These are phyloP conservation scores for Brachionichthys hirsutus DNA, from an alignment of 2,113 vertebrate species.

Conservation along the genomic window DNA sequence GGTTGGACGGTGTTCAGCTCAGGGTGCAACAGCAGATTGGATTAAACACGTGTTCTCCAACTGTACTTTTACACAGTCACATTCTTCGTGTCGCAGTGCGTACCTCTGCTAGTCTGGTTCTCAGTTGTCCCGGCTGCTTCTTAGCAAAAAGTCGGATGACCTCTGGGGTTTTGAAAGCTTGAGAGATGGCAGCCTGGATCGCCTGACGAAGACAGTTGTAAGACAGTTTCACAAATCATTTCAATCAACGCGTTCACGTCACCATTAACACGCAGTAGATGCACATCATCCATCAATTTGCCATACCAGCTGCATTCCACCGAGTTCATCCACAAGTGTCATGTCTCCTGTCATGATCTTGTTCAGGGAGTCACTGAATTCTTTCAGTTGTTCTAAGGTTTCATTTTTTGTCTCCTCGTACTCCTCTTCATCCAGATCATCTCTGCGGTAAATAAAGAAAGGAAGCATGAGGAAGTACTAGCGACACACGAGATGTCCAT, in stretches of 20 bases:
- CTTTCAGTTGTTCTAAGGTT: slow-evolving; percentile 92
- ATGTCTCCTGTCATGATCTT: slow-evolving; percentile 97
- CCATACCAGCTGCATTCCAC: slow-evolving; percentile 95
- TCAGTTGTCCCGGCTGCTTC: slow-evolving; percentile 94
- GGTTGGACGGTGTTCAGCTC: slow-evolving; percentile 18
- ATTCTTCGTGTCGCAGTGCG: slow-evolving; percentile 8
- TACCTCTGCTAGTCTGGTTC: slow-evolving; percentile 93
- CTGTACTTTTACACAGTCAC: neutral
- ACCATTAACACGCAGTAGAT: neutral
- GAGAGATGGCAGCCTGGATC: slow-evolving; percentile 97
- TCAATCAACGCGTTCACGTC: neutral
- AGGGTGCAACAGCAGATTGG: neutral
- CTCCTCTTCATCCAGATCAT: slow-evolving; percentile 93
- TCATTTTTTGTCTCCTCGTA: slow-evolving; percentile 98
- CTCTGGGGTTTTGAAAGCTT: slow-evolving; percentile 98
- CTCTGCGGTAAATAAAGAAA: slow-evolving; percentile 71
- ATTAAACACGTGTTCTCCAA: neutral
- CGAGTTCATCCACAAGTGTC: slow-evolving; percentile 94
- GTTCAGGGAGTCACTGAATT: slow-evolving; percentile 94
- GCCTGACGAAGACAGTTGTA: slow-evolving; percentile 78
- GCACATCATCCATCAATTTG: neutral
- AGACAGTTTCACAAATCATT: slow-evolving; percentile 1
- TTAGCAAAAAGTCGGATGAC: slow-evolving; percentile 98
- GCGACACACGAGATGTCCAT: too few species aligned
- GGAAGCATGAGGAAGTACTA: neutral